Conservation (phyloP, 2,797 vertebrate genomes). For the Bradypodion ventrale region DNA sequence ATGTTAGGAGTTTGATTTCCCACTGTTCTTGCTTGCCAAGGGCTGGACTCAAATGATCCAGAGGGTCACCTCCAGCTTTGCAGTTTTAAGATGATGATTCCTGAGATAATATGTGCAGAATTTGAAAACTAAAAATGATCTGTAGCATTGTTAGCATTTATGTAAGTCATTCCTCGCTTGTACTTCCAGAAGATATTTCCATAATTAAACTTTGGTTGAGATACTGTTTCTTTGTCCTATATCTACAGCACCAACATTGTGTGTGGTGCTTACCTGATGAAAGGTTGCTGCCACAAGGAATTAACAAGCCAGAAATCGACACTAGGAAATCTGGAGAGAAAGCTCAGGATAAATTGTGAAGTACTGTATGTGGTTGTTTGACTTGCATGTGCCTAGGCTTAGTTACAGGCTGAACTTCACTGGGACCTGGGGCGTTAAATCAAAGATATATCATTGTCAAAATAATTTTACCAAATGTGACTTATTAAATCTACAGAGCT, state of each 20-base stretch:
- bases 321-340: no score
- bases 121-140: background rate
- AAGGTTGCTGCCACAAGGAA: background rate
- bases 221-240: background rate
- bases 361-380: background rate
- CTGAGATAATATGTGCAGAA: background rate
- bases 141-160: background rate
- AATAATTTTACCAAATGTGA: constrained; percentile 1
- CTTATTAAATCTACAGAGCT: constrained; percentile 52
- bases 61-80: no score
- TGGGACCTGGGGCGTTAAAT: no score
- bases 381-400: background rate
- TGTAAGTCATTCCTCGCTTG: background rate
- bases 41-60: no score
- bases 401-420: background rate
- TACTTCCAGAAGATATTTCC: background rate
- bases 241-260: background rate
- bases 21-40: no score
- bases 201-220: background rate
- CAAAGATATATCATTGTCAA: background rate
- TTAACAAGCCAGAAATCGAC: background rate
- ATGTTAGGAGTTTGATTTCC: no score
- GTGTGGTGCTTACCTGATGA: background rate
- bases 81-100: background rate
- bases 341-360: background rate